These are phyloP conservation scores for Porites lobata DNA, from an alignment of 92 coral and sea anemone species.

Conservation along the genomic window DNA sequence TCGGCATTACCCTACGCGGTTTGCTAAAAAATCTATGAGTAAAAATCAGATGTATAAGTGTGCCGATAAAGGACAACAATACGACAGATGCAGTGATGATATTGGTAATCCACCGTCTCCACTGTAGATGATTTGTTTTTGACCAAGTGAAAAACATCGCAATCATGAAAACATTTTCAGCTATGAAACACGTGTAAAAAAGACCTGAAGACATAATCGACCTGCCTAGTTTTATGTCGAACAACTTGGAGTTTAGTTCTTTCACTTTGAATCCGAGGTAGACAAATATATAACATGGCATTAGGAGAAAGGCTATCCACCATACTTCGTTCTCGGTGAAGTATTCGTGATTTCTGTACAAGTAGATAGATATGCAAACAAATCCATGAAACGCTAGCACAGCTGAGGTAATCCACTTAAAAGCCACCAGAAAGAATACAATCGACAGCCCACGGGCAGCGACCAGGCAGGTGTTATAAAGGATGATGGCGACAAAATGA, in stretches of 20 bases:
- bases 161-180: constrained; percentile 70
- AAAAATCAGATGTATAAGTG: constrained; percentile 6
- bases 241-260: constrained; percentile 60
- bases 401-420: constrained; percentile 64
- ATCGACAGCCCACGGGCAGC: constrained; percentile 76
- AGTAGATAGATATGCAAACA: constrained; percentile 58
- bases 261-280: constrained; percentile 79
- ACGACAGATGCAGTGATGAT: constrained; percentile 3
- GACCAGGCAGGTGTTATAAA: constrained; percentile 68
- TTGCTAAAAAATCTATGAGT: constrained; percentile 18
- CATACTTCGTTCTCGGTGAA: constrained; percentile 71
- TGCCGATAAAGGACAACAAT: constrained; percentile 25
- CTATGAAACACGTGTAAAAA: constrained; percentile 62
- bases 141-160: constrained; percentile 60
- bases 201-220: constrained; percentile 68
- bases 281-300: constrained; percentile 76
- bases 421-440: constrained; percentile 69
- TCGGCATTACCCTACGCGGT: constrained; percentile 12
- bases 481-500: constrained; percentile 39
- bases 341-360: constrained; percentile 55
- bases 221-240: constrained; percentile 71
- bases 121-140: background rate
- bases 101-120: constrained; percentile 13
- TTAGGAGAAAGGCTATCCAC: constrained; percentile 75
- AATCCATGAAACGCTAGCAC: constrained; percentile 59